Percentiles rank a stretch among this genome's conserved stretches.
These are phyloP conservation scores for Cuniculus paca DNA, from an alignment of 2,797 vertebrate species.

Conservation along the genomic window DNA sequence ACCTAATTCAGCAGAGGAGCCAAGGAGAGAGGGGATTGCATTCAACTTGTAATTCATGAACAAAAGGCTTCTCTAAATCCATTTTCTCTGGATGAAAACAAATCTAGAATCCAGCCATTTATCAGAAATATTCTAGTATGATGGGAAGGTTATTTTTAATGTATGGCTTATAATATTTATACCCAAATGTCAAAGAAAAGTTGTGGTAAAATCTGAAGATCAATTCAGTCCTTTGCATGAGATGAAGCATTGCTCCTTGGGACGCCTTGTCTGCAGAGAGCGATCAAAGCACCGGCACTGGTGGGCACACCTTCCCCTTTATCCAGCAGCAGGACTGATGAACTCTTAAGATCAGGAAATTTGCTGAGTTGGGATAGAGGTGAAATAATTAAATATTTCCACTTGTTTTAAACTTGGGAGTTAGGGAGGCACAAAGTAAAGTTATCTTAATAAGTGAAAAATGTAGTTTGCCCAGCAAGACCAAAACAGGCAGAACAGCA, in stretches of 20 bases:
- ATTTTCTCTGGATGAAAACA: neutral
- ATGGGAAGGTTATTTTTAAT: slow-evolving; percentile 50
- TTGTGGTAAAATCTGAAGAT: neutral
- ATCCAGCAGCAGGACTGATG: neutral
- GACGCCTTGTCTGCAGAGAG: neutral
- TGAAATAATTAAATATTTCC: neutral
- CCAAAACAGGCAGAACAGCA: neutral
- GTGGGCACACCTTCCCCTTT: neutral
- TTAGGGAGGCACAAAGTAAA: neutral
- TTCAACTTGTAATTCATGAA: neutral
- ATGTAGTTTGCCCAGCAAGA: neutral
- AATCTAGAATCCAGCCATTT: slow-evolving; percentile 25
- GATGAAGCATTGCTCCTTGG: neutral
- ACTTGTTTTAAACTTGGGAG: slow-evolving; percentile 17
- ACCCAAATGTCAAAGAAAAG: slow-evolving; percentile 23
- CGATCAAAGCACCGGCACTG: neutral
- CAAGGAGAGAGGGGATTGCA: neutral
- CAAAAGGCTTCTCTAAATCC: neutral
- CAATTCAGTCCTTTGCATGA: slow-evolving; percentile 15
- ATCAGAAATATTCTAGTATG: slow-evolving; percentile 22
- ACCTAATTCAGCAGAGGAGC: neutral
- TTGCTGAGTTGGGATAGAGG: neutral
- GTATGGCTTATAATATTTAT: slow-evolving; percentile 46
- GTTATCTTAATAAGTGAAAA: slow-evolving; percentile 25
- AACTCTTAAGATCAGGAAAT: neutral